Conservation (phyloP, 2,113 vertebrate genomes). For the Formicarius rufipectus region DNA sequence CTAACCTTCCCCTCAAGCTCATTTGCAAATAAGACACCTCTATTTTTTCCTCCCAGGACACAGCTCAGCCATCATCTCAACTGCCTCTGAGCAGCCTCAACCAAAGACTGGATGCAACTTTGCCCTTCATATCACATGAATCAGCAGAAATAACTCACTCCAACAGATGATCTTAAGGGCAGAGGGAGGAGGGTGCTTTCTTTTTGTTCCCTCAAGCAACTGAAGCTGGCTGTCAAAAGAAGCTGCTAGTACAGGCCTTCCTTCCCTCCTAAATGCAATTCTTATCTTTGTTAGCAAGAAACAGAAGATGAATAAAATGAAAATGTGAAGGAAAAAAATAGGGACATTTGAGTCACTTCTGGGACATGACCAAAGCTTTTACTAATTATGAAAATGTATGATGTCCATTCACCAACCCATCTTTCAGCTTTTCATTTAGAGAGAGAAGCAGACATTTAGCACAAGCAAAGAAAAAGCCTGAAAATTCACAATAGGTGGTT, state of each 20-base stretch:
- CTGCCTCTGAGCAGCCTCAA: background rate
- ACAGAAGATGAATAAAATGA: background rate
- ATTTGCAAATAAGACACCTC: background rate
- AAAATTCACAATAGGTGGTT: conserved; percentile 13
- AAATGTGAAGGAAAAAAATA: background rate
- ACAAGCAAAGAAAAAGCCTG: background rate
- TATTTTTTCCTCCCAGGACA: background rate
- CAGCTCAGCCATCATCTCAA: background rate
- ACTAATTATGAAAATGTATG: background rate
- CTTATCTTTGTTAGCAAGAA: background rate
- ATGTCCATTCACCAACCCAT: background rate
- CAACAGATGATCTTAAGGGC: background rate
- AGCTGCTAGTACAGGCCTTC: background rate
- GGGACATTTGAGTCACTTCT: background rate
- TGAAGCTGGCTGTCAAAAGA: background rate
- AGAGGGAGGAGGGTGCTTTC: fast-evolving
- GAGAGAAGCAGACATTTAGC: background rate
- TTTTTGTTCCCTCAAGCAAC: background rate
- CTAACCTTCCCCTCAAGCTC: background rate
- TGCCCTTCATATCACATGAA: background rate
- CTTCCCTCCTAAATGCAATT: background rate
- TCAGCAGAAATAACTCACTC: background rate
- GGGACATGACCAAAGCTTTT: background rate
- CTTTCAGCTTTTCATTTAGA: background rate
- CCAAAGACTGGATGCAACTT: background rate